A percentile compares a stretch with the other conserved stretches of the same genome.
These are phyloP conservation scores for Sipha flava DNA, from an alignment of 1,140 invertebrate genomes.

Conservation along the genomic window DNA sequence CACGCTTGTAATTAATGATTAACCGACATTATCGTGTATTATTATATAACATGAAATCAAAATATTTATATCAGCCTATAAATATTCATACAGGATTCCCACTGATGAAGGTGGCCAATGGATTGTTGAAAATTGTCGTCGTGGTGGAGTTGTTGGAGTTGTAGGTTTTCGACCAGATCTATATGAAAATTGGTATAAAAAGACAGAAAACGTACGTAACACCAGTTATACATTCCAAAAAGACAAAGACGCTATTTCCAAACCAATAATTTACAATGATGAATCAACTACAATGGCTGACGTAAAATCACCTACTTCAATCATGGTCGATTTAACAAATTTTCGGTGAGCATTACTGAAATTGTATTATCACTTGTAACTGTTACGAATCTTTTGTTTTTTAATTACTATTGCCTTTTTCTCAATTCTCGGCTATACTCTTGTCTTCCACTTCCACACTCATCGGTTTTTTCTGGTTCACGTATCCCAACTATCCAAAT, in stretches of 20 bases:
- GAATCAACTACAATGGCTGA: neutral
- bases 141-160: neutral
- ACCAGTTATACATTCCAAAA: neutral
- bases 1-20: no score
- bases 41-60: no score
- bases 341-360: neutral
- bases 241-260: neutral
- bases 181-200: neutral
- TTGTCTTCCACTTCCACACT: no score
- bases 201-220: neutral
- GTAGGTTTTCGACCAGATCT: neutral
- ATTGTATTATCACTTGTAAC: no score
- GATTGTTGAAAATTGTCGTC: conserved; percentile 6
- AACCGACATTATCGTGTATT: no score
- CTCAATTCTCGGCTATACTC: no score
- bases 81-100: neutral
- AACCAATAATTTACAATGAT: neutral
- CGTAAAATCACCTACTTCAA: neutral
- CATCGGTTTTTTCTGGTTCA: no score
- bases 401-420: no score
- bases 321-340: neutral
- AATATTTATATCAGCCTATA: no score
- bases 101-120: neutral
- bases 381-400: no score
- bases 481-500: no score